Conservation (phyloP, 2,888 invertebrate genomes). For the Hyles lineata region DNA sequence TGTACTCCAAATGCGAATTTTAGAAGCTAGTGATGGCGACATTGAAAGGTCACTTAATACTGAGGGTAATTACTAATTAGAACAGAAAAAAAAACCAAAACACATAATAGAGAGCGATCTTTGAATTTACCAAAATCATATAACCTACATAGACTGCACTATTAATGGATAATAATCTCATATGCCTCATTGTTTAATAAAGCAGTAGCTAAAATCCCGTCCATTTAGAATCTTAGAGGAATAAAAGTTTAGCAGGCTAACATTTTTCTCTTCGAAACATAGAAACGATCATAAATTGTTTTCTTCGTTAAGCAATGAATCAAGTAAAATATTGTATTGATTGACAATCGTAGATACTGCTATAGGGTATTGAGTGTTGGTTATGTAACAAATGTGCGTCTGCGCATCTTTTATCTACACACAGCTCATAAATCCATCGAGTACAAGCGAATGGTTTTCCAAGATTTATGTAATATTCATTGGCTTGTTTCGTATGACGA, state of each 20-base stretch:
- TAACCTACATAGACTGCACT: too few species aligned
- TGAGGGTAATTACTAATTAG: too few species aligned
- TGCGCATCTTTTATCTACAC: constrained; percentile 25
- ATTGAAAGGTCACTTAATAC: too few species aligned
- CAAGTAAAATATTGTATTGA: constrained; percentile 51
- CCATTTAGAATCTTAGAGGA: too few species aligned
- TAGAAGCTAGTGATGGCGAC: too few species aligned
- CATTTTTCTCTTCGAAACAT: background rate
- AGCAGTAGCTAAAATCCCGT: too few species aligned
- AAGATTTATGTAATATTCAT: constrained; percentile 12
- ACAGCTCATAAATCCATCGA: constrained; percentile 2
- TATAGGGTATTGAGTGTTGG: constrained; percentile 18
- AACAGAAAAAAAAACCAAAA: too few species aligned
- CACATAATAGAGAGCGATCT: too few species aligned
- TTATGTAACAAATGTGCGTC: constrained; percentile 22
- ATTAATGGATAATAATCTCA: too few species aligned
- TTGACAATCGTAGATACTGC: constrained; percentile 50
- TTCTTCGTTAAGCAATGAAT: constrained; percentile 45
- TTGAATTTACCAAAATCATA: too few species aligned
- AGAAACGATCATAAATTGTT: constrained; percentile 41
- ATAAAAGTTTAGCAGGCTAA: background rate
- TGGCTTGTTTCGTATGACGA: background rate
- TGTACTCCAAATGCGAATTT: too few species aligned
- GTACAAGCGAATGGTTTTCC: background rate
- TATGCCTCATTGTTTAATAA: too few species aligned